Conservation (phyloP, 2,888 invertebrate genomes). For the Yponomeuta sedellus region DNA sequence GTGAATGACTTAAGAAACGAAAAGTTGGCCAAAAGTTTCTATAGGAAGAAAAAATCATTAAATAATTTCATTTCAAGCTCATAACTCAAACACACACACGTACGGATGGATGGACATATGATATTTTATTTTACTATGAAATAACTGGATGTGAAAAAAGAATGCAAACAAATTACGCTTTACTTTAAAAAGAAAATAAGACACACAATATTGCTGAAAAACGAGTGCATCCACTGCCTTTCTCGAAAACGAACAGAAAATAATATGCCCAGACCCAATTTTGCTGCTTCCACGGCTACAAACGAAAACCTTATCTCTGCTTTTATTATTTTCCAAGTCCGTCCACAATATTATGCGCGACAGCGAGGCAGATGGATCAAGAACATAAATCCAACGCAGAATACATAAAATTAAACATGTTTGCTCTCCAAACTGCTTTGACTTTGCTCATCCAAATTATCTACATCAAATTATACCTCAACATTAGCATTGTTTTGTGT, state of each 20-base stretch:
- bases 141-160: too few relatives aligned
- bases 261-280: constrained; percentile 60
- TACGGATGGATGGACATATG: too few relatives aligned
- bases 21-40: too few relatives aligned
- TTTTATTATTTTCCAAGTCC: constrained; percentile 69
- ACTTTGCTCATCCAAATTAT: background rate
- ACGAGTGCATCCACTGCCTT: constrained; percentile 25
- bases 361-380: constrained; percentile 65
- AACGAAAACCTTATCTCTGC: constrained; percentile 62
- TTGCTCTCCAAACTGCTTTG: constrained; percentile 41
- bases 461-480: background rate
- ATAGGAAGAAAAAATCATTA: too few relatives aligned
- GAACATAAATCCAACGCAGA: constrained; percentile 65
- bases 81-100: too few relatives aligned
- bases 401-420: constrained; percentile 46
- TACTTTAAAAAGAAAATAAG: too few relatives aligned
- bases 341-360: constrained; percentile 68
- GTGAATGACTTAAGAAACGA: too few relatives aligned
- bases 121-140: too few relatives aligned
- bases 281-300: constrained; percentile 49
- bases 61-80: too few relatives aligned
- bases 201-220: background rate
- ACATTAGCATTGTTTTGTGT: background rate
- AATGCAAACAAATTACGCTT: too few relatives aligned
- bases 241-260: constrained; percentile 56